phyloP scores from a whole-genome alignment of 1,140 invertebrate genomes.

The Oppia nitens region DNA sequence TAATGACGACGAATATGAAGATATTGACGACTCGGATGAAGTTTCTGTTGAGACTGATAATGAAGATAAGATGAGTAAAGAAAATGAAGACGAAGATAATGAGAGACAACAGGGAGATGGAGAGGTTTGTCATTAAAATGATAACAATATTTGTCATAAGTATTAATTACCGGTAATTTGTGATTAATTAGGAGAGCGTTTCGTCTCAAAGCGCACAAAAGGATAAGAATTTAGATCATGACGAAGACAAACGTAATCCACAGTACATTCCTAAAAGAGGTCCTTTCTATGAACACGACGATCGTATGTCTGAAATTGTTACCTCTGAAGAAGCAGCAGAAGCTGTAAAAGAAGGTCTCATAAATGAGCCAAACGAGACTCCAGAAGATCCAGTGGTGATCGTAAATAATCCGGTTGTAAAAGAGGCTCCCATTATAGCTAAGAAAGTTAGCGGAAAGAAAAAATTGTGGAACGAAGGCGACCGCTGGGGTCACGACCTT shows the following conservation, averaged over 20 bases:
- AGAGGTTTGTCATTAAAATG: constrained; percentile 22
- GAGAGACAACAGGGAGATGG: constrained; percentile 31
- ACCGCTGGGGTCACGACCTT: constrained; percentile 74
- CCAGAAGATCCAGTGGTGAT: background rate
- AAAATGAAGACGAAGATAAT: background rate
- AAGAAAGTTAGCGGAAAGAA: constrained; percentile 24
- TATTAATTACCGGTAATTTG: background rate
- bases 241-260: constrained; percentile 85
- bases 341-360: constrained; percentile 34
- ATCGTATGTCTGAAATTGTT: constrained; percentile 39
- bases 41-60: background rate
- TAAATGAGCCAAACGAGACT: constrained; percentile 15
- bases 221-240: constrained; percentile 48
- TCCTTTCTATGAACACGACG: constrained; percentile 91
- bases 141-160: background rate
- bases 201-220: constrained; percentile 17
- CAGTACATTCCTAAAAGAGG: constrained; percentile 91
- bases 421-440: constrained; percentile 14
- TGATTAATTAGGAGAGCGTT: background rate
- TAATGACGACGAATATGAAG: constrained; percentile 24
- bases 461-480: constrained; percentile 37
- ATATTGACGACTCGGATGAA: constrained; percentile 16
- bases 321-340: constrained; percentile 40
- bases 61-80: too few species aligned
- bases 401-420: constrained; percentile 15